phyloP scores from a whole-genome alignment of 2,888 invertebrate species.

The Ernsta delagoae region DNA sequence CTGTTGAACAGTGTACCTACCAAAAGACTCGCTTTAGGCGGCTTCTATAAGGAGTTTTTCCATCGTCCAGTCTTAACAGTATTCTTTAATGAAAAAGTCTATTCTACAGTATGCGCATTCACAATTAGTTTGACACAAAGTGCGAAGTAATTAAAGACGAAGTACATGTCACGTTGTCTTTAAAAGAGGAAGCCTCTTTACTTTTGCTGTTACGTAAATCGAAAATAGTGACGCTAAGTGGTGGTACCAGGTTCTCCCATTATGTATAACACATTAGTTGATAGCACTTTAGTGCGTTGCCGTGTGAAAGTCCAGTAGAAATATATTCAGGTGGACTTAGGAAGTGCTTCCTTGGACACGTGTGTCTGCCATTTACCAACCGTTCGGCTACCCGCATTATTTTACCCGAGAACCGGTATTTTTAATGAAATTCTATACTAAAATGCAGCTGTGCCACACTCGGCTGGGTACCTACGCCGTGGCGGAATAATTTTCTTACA shows the following conservation, averaged over 20 bases:
- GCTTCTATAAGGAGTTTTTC: slow-evolving; percentile 40
- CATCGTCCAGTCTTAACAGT: slow-evolving; percentile 38
- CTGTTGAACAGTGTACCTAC: neutral
- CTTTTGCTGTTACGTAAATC: slow-evolving; percentile 35
- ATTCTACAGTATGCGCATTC: slow-evolving; percentile 44
- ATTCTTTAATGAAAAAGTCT: slow-evolving; percentile 41
- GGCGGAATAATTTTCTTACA: slow-evolving; percentile 64
- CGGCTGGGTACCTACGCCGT: slow-evolving; percentile 53
- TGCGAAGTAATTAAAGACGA: slow-evolving; percentile 40
- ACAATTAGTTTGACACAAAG: slow-evolving; percentile 45
- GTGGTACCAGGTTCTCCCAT: too few species aligned
- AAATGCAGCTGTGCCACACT: slow-evolving; percentile 75
- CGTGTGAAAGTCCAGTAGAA: slow-evolving; percentile 67
- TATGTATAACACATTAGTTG: too few species aligned
- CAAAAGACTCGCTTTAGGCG: neutral
- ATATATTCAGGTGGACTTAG: slow-evolving; percentile 67
- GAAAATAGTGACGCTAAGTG: too few species aligned
- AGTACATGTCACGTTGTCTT: slow-evolving; percentile 22
- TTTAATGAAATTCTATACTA: slow-evolving; percentile 79
- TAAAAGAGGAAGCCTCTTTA: slow-evolving; percentile 34
- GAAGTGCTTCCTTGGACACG: slow-evolving; percentile 71
- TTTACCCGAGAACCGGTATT: slow-evolving; percentile 74
- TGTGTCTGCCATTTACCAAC: slow-evolving; percentile 62
- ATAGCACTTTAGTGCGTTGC: too few species aligned
- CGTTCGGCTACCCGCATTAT: slow-evolving; percentile 75